These are phyloP conservation scores for Acipenser ruthenus DNA, from an alignment of 2,797 vertebrate genomes.

Conservation along the genomic window DNA sequence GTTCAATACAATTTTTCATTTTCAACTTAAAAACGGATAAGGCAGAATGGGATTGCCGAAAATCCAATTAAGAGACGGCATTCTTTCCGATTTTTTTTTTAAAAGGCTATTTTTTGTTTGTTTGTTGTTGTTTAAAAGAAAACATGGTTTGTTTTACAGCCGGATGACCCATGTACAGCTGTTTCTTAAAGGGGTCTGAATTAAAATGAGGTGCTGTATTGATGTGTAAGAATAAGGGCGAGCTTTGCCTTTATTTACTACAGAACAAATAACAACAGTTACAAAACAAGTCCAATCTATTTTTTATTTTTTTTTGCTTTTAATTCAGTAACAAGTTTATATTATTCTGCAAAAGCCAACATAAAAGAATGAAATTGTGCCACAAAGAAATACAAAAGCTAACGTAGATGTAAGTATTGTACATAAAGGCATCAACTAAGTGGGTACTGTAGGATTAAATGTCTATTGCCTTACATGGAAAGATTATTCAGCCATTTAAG, in stretches of 20 bases:
- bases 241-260: conserved; percentile 43
- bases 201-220: conserved; percentile 51
- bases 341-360: conserved; percentile 4
- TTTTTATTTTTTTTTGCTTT: not conserved
- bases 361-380: conserved; percentile 4
- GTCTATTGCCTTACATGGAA: not conserved
- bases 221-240: conserved; percentile 57
- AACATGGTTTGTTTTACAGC: conserved; percentile 77
- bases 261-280: not conserved
- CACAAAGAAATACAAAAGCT: conserved; percentile 14
- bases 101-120: conserved; percentile 35
- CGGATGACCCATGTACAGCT: conserved; percentile 82
- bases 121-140: conserved; percentile 76
- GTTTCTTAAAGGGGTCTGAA: conserved; percentile 55
- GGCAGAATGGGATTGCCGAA: conserved; percentile 95
- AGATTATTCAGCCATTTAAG: not conserved
- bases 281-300: not conserved
- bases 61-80: conserved; percentile 96
- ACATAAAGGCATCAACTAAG: not conserved
- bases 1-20: conserved; percentile 94
- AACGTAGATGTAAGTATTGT: conserved; percentile 2
- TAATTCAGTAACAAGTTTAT: not conserved
- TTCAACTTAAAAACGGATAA: conserved; percentile 97
- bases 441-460: not conserved
- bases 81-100: conserved; percentile 82